Evolutionary conservation across 2,113 vertebrate species (phyloP), one percentile per base, ranked within the genome.

Genomic region (Campylorhamphus procurvoides): DNA sequence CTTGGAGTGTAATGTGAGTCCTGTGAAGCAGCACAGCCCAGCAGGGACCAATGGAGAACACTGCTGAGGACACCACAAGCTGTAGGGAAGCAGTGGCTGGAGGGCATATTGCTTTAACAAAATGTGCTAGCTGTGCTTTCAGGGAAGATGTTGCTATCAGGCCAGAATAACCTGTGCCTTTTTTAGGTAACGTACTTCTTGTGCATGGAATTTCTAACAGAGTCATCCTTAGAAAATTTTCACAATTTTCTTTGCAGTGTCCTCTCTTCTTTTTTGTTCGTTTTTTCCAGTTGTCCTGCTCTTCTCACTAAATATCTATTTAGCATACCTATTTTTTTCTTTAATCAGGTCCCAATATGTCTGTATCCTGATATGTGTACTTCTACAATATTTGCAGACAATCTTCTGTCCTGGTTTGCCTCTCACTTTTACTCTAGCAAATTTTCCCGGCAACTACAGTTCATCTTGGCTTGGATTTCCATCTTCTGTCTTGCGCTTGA

Each of bases 61-160:
- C 27, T 82, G 50, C 19, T 1, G 1, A 49, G 62, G 37, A 33
- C 40, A 62, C 22, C 2, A 2, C 25, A 3, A 1, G 28, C 27
- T 33, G 16, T 58, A 72, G n/a, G 25, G 55, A 75, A 84, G 62
- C 25, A n/a, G 0, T 46, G 40, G 4, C 50, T 53, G 42, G 37
- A 78, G 31, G n/a, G 39, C 4, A 33, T 19, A 18, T 46, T 58
- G 37, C 71, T 81, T 12, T 67, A 23, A 40, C 29, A 16, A 63
- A 1, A 2, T 28, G 13, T 39, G 18, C 16, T 72, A 17, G 8
- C 62, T 60, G 24, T 64, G 46, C 37, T 87, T 87, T 82, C 71
- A 83, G 55, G 31, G 59, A 84, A 64, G 17, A 44, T 72, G 15
- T 6, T 44, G 18, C 31, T 53, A 22, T 40, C 71, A 66, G 42